These are phyloP conservation scores for Chaenodraco wilsoni DNA, from an alignment of 2,797 vertebrate species.

Conservation along the genomic window DNA sequence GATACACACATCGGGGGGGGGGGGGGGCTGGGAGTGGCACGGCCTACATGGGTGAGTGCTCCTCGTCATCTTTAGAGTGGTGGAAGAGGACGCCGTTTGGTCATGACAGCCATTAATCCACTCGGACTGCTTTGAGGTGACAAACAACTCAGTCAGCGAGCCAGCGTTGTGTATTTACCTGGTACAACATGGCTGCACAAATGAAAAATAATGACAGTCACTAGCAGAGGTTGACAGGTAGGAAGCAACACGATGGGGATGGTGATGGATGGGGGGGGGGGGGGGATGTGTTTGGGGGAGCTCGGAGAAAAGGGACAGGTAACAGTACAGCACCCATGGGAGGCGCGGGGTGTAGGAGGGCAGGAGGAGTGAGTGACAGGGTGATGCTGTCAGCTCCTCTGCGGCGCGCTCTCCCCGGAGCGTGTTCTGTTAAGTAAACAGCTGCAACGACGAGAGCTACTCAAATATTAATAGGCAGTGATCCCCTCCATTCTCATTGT, in stretches of 20 bases:
- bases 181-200: slow-evolving; percentile 41
- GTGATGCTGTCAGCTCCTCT: slow-evolving; percentile 67
- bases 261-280: slow-evolving; percentile 67
- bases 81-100: slow-evolving; percentile 23
- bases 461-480: slow-evolving; percentile 81
- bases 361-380: slow-evolving; percentile 69
- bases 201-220: slow-evolving; percentile 70
- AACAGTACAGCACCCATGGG: slow-evolving; percentile 42
- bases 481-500: slow-evolving; percentile 58
- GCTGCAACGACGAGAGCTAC: slow-evolving; percentile 72
- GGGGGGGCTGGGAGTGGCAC: slow-evolving; percentile 11
- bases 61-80: slow-evolving; percentile 28
- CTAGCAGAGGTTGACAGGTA: slow-evolving; percentile 59
- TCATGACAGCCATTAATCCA: slow-evolving; percentile 42
- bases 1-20: slow-evolving; percentile 29
- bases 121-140: slow-evolving; percentile 38
- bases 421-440: slow-evolving; percentile 83
- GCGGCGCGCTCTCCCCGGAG: slow-evolving; percentile 62
- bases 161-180: slow-evolving; percentile 22
- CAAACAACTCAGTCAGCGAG: slow-evolving; percentile 34
- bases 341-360: slow-evolving; percentile 17
- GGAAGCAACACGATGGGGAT: slow-evolving; percentile 40
- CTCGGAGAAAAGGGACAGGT: slow-evolving; percentile 48
- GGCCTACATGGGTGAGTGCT: slow-evolving; percentile 41
- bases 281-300: slow-evolving; percentile 19